Percentiles rank a stretch among this genome's conserved stretches.
phyloP scores from a whole-genome alignment of 2,797 vertebrate genomes.

The Vultur gryphus region DNA sequence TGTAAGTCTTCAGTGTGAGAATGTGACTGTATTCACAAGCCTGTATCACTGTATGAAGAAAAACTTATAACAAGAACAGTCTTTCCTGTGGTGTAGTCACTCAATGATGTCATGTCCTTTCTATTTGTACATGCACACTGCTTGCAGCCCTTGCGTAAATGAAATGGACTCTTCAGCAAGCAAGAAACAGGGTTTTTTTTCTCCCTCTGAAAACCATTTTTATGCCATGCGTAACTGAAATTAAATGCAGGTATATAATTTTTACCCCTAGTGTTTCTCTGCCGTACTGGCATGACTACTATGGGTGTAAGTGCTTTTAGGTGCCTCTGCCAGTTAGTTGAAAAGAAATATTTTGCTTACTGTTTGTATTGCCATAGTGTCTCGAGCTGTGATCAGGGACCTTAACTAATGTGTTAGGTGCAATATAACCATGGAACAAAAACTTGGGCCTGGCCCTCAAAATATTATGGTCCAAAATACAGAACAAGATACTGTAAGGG shows the following conservation, averaged over 20 bases:
- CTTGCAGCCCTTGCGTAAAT: neutral
- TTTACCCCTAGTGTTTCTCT: neutral
- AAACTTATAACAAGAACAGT: neutral
- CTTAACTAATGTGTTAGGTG: neutral
- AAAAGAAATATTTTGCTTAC: neutral
- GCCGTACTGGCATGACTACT: neutral
- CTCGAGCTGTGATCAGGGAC: neutral
- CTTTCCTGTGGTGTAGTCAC: neutral
- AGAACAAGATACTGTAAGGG: neutral
- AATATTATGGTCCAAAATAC: neutral
- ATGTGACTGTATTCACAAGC: neutral
- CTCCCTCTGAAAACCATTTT: fast-evolving
- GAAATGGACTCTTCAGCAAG: neutral
- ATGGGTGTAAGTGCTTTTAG: neutral
- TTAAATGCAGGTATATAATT: neutral
- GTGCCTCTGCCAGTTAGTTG: neutral
- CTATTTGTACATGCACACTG: neutral
- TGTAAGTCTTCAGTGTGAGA: neutral
- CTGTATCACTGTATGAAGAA: neutral
- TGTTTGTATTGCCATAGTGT: neutral
- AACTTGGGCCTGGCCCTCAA: neutral
- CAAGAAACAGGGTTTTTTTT: neutral
- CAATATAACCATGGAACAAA: neutral
- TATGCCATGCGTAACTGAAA: neutral
- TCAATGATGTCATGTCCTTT: neutral